Evolutionary conservation across 23 tunicate species (phyloP), one percentile per base, ranked within the genome.

Genomic region (Diplosoma virens): DNA sequence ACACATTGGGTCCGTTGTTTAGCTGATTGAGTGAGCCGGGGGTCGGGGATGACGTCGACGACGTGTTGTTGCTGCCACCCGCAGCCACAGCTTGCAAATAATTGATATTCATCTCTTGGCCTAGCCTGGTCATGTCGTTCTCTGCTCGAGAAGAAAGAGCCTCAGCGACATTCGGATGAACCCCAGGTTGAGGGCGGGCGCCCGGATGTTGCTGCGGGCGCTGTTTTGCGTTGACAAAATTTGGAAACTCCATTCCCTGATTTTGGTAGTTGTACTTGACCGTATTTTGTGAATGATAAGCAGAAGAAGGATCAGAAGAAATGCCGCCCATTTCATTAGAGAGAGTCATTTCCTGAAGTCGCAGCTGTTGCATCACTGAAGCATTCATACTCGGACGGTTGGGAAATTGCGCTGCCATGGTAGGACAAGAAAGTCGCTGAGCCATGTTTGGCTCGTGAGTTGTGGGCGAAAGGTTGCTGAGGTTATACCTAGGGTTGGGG

Each of bases 31-130:
- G 61, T 31, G 66, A 66, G 58, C 68, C 88, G 3, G 83, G 87
- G 18, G 83, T 75, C 27, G 95, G 87, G 4, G 95, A 87, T 0
- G 95, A 76, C 21, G 95, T 77, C 73, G 82, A 71, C 20, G 95
- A 81, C 9, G 95, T 81, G 37, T 87, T 61, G 67, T 77, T 87
- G 73, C 83, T 81, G 34, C 86, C 95, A 24, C 77, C 93, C 11
- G 61, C 36, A 3, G 61, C 17, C 47, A 29, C 28, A 14, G 78
- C 23, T 47, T 47, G 26, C 29, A 72, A 72, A 33, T 72, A 72
- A 47, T 60, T 60, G 5, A 72, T 60, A 37, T 41, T 52, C 23
- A 25, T 7, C 21, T 78, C 82, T 1, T 58, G 32, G 16, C 58
- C 34, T 6, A 41, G 1, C 3, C 82, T 17, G 3, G 82, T 34